Base-by-base conservation (phyloP, 2,797 vertebrate species). In the Bovichtus variegatus region DNA sequence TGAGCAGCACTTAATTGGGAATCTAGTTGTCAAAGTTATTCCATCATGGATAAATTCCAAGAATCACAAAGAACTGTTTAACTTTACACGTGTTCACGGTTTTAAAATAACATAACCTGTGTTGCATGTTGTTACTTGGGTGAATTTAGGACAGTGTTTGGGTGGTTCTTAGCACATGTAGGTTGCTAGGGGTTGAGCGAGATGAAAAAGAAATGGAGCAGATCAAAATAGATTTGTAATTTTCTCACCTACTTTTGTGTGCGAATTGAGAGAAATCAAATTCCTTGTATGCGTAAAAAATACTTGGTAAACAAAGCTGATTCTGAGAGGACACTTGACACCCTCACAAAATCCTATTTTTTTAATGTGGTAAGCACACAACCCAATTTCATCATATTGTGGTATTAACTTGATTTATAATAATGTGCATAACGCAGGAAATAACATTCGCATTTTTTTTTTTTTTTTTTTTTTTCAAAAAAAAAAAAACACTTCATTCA, bases 1-100 rank as follows among this genome's bases (percentile, higher is more conserved):
- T 75, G 81, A 86, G 75, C 78, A 11, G 68, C 76, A 68, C 89
- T 91, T 88, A 86, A 90, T 87, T 83, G 77, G 76, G 58, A 70
- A 76, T 82, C 68, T 71, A 60, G 57, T 47, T 62, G 61, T 78
- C 62, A 57, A 66, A 82, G 23, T 64, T 82, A 66, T 76, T 87
- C 54, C 31, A 68, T 51, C 34, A 74, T 64, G 59, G 36, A 76
- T 69, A 76, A 74, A 73, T 23, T 34, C 1, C 54, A 34, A 65
- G 46, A 36, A 47, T 44, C 55, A 72, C 29, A 74, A 59, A 58
- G 3, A 67, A 58, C 31, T 71, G 25, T 79, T 86, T 23, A 67
- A 51, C 40, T 46, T 66, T 3, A 63, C 43, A 12, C 71, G 18
- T 27, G 25, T 41, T 44, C 41, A 59, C n/a, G 2, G 4, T 23